Base-by-base conservation (phyloP, 2,797 vertebrate species). In the Lithobates pipiens region DNA sequence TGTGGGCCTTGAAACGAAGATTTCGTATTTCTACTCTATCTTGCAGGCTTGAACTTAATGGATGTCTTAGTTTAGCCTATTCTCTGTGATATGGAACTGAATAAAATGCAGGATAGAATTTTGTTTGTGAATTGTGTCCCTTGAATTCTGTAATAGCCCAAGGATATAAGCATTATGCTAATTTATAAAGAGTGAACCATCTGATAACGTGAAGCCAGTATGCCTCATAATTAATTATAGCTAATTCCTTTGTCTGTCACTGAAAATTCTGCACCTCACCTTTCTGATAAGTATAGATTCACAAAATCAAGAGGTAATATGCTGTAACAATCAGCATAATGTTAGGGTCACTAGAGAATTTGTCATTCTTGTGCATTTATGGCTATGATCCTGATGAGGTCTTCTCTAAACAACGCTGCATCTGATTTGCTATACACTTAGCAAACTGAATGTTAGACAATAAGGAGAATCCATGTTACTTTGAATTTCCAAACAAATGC, bases 51-150 rank as follows among this genome's bases (percentile, higher is more conserved):
- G 90, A 93, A 94, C 92, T 90, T 95, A 95, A 94, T 93, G 93
- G 93, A 94, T 95, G 94, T 93, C 92, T 94, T 93, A 94, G 94
- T 94, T 91, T 94, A 93, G 94, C 91, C 92, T 92, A 91, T 93
- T 95, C 39, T 94, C 94, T 95, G 92, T 95, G 93, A 94, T 88
- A 94, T 92, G 92, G 92, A 94, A 94, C 92, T 92, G 92, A 95
- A 95, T 95, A 95, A 95, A 95, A 94, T 94, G 92, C 93, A 92
- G 93, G 94, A 94, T 94, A 93, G 93, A 89, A 91, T 91, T 93
- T 91, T 88, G 91, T 90, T 91, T 93, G 90, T 90, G 92, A 91
- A 92, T 90, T 82, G 89, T 57, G 89, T 93, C 90, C 91, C 90
- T 93, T 93, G 91, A 88, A 93, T 93, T 88, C 91, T 92, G 16